A percentile compares a stretch with the other conserved stretches of the same genome.
These are phyloP conservation scores for Euphysa ruthae DNA, from an alignment of 30 jellyfish, hydroid and myxozoan species.

Conservation along the genomic window DNA sequence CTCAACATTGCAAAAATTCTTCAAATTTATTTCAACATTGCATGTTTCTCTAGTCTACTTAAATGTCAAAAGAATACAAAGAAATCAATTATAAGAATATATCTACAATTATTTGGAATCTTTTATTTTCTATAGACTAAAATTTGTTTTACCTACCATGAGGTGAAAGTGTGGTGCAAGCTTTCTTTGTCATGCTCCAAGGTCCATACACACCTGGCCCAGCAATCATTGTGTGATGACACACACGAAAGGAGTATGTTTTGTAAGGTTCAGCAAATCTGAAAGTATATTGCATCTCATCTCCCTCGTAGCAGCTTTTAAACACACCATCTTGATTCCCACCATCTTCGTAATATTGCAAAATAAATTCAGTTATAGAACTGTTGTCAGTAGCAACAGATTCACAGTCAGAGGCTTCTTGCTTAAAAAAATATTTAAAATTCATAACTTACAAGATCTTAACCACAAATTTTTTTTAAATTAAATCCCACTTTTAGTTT, in stretches of 20 bases:
- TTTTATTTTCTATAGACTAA: no score
- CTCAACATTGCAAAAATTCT: background rate
- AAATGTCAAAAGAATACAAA: no score
- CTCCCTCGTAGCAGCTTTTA: conserved; percentile 77
- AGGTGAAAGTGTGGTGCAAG: conserved; percentile 83
- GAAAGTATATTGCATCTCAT: conserved; percentile 70
- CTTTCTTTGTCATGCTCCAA: conserved; percentile 84
- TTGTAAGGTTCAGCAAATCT: conserved; percentile 63
- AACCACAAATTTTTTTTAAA: no score
- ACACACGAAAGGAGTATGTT: conserved; percentile 70
- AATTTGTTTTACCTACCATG: conserved; percentile 52
- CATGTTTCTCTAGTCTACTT: no score
- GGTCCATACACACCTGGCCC: conserved; percentile 71
- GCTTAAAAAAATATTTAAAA: conserved; percentile 29
- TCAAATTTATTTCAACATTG: background rate
- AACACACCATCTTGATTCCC: conserved; percentile 32
- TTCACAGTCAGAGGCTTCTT: conserved; percentile 67
- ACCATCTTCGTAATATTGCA: conserved; percentile 38
- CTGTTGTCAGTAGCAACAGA: conserved; percentile 84
- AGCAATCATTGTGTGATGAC: conserved; percentile 40
- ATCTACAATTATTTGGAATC: no score
- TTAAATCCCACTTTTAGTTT: no score
- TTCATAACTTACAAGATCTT: no score
- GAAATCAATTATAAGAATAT: no score
- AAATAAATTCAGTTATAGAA: conserved; percentile 40